Evolutionary conservation across 2,113 vertebrate species (phyloP), one percentile per base, ranked within the genome.

Genomic region (Rhynchopsitta pachyrhyncha): DNA sequence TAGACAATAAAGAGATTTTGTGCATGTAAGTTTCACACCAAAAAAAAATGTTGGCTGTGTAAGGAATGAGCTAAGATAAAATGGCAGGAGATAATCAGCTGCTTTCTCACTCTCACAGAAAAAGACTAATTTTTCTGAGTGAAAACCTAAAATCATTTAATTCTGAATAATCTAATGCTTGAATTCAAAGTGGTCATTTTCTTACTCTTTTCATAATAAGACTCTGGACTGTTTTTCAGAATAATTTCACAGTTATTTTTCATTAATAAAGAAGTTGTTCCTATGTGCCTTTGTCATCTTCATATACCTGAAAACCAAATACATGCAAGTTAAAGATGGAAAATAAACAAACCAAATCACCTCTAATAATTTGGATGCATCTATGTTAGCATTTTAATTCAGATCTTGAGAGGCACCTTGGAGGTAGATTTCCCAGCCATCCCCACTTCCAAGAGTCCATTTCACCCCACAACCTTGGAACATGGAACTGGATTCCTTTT

Each of bases 301-400:
- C 78, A 88, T 59, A 92, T 37, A 96, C 50, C 97, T 97, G 75
- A 76, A 95, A 97, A 92, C 90, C 11, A 93, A 79, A 35, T 12
- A 93, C 16, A 29, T 23, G 24, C 9, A 52, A 50, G 3, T 27
- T 82, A 57, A 86, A 71, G 15, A 44, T 41, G 22, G 10, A 78
- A 78, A 74, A 46, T 11, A 70, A 70, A 69, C 15, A 46, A 70
- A 11, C 11, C 22, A 24, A 41, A 31, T 27, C 25, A 28, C 27
- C n/a, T 68, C 46, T 50, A 42, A 77, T 77, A 9, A 13, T 62
- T 35, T 76, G 37, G 24, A 63, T 50, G 15, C 31, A 57, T 13
- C 42, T 28, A n/a, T 41, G 19, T 41, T 28, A 76, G 27, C 4
- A 49, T 35, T 50, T 68, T 29, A 15, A 42, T 71, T 85, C 41